Evolutionary conservation across 1,140 invertebrate genomes (phyloP).

Genomic region (Lordiphosa clarofinis): DNA sequence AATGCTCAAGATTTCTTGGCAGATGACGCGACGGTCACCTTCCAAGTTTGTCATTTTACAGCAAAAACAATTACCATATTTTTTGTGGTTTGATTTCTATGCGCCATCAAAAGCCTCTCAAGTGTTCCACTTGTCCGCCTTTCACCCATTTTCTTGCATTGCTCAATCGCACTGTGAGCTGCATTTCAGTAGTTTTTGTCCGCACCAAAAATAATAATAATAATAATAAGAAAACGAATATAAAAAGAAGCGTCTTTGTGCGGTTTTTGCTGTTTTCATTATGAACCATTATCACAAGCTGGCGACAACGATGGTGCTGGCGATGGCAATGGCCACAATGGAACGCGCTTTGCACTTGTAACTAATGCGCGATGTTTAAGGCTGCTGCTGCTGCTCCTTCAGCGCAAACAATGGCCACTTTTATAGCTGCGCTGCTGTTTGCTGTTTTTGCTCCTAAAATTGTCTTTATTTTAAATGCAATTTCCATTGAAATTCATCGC

Average conservation of each 20-base stretch:
- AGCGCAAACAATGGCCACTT: slow-evolving; percentile 61
- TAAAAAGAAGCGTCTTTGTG: slow-evolving; percentile 51
- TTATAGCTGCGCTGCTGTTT: slow-evolving; percentile 41
- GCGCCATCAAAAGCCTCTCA: too few relatives aligned
- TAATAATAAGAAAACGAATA: neutral
- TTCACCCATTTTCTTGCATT: slow-evolving; percentile 8
- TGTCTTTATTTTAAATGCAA: slow-evolving; percentile 67
- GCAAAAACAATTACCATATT: too few relatives aligned
- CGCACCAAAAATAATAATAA: neutral
- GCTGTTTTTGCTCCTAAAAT: slow-evolving; percentile 43
- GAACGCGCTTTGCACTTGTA: slow-evolving; percentile 62
- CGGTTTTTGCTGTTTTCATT: slow-evolving; percentile 65
- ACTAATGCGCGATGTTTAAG: slow-evolving; percentile 71
- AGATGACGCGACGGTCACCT: too few relatives aligned
- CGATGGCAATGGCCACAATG: slow-evolving; percentile 28
- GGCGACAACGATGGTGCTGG: slow-evolving; percentile 50
- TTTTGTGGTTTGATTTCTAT: too few relatives aligned
- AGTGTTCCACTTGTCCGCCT: neutral
- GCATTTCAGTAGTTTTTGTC: slow-evolving; percentile 32
- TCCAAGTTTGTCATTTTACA: too few relatives aligned
- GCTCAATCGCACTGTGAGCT: slow-evolving; percentile 36
- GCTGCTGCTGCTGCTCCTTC: slow-evolving; percentile 21
- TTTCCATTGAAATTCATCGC: slow-evolving; percentile 73
- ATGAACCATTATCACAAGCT: slow-evolving; percentile 75
- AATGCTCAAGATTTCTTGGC: too few relatives aligned